phyloP scores from a whole-genome alignment of 30 jellyfish, hydroid and myxozoan species.

The Aurelia sp. region DNA sequence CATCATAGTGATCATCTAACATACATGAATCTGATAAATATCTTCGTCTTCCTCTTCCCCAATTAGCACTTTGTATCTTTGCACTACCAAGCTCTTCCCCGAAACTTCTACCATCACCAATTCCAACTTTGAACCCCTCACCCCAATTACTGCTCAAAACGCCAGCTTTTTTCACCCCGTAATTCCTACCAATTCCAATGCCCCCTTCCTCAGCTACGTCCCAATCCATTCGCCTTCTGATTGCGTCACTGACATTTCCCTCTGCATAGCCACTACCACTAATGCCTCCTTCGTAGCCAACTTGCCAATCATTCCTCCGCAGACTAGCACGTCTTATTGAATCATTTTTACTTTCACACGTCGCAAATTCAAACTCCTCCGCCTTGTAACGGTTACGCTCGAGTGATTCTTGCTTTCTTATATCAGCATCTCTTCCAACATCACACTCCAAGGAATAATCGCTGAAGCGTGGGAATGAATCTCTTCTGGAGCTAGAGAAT shows the following conservation, averaged over 20 bases:
- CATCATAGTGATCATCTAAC: slow-evolving; percentile 61
- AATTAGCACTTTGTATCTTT: slow-evolving; percentile 6
- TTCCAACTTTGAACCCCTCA: slow-evolving; percentile 29
- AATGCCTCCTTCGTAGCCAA: slow-evolving; percentile 58
- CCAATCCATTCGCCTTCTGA: slow-evolving; percentile 15
- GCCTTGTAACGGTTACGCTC: background rate
- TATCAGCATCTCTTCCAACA: background rate
- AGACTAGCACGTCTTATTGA: slow-evolving; percentile 13
- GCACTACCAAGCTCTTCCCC: slow-evolving; percentile 20
- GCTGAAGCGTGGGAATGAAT: slow-evolving; percentile 6
- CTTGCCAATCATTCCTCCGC: slow-evolving; percentile 36
- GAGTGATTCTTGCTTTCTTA: slow-evolving; percentile 26
- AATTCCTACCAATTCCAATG: slow-evolving; percentile 45
- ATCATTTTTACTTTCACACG: slow-evolving; percentile 46
- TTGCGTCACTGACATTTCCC: slow-evolving; percentile 8
- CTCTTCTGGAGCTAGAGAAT: background rate
- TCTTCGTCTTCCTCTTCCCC: slow-evolving; percentile 63
- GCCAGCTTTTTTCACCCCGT: slow-evolving; percentile 46
- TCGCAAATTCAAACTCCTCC: slow-evolving; percentile 41
- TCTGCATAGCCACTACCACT: background rate
- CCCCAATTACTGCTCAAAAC: slow-evolving; percentile 32
- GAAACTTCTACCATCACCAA: slow-evolving; percentile 40
- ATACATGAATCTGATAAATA: slow-evolving; percentile 58
- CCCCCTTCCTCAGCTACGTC: slow-evolving; percentile 65
- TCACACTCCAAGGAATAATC: background rate